Base-by-base conservation (phyloP, 2,888 invertebrate species). In the Cinara cedri region DNA sequence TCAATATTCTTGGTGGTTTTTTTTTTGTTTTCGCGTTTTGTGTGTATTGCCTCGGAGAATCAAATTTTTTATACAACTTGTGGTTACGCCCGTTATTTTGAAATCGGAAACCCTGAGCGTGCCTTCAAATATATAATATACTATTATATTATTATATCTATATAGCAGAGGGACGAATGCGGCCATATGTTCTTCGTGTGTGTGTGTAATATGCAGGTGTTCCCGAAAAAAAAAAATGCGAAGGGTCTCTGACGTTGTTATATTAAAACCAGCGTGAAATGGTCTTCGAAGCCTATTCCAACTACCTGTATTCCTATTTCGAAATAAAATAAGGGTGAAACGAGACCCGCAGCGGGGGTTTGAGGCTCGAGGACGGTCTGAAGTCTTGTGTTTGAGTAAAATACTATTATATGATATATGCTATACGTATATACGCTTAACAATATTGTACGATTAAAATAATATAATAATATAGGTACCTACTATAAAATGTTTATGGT, bases 21-120 rank as follows among this genome's bases (percentile, higher is more conserved):
- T 1, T 46, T 24, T 26, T 26, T 51, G 26, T 13, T 62, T 24
- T 62, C 34, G 13, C 24, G 14, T 72, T 34, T 34, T 34, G 3
- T 34, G n/a, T 26, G 14, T 26, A 26, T 26, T 44, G 66, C 46
- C 24, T 68, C 13, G 14, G 21, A 24, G 26, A 65, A 66, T 24
- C 13, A 54, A 54, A 75, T 55, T 66, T 26, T 55, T 55, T 75
- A 57, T 75, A 57, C 55, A 9, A 51, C 51, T 74, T 76, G 75
- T 66, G 75, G 75, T 76, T 76, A 55, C 19, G 14, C 8, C 44
- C 44, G 66, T 76, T 76, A 76, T 68, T 34, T 75, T 78, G 76
- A 78, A 78, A 78, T 68, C 60, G 60, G 68, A 78, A 68, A 68
- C 78, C 49, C 68, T 70, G 62, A 70, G 78, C 68, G 78, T 70